Conservation (phyloP, 2,113 vertebrate genomes). For the Melanerpes aurifrons region DNA sequence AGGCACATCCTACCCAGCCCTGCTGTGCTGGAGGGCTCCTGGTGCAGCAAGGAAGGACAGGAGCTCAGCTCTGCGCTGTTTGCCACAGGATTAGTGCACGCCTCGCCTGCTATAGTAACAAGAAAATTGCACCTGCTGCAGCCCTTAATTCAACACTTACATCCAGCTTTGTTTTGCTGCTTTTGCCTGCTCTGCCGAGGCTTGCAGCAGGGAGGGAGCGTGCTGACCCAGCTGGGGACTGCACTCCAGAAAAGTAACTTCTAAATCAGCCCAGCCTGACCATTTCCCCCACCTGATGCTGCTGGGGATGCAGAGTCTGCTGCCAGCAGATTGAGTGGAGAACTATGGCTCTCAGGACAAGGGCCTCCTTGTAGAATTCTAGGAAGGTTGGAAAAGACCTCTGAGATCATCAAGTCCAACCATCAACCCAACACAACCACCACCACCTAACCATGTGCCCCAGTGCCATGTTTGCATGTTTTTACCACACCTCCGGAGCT, state of each 20-base stretch:
- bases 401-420: no score
- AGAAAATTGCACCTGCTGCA: neutral
- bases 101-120: neutral
- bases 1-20: neutral
- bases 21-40: neutral
- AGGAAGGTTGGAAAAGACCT: no score
- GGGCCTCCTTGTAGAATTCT: neutral
- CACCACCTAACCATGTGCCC: no score
- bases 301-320: neutral
- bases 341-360: neutral
- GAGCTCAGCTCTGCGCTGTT: neutral
- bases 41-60: neutral
- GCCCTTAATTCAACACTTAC: neutral
- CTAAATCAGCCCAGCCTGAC: neutral
- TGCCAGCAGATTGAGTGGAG: neutral
- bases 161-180: neutral
- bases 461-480: no score
- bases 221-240: neutral
- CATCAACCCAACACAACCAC: no score
- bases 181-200: neutral
- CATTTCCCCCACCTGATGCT: rapidly evolving
- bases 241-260: neutral
- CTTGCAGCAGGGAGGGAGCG: neutral
- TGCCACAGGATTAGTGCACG: neutral
- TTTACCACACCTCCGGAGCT: no score